Percentiles rank a stretch among this genome's conserved stretches.
phyloP scores from a whole-genome alignment of 2,797 vertebrate genomes.

The Acridotheres tristis region DNA sequence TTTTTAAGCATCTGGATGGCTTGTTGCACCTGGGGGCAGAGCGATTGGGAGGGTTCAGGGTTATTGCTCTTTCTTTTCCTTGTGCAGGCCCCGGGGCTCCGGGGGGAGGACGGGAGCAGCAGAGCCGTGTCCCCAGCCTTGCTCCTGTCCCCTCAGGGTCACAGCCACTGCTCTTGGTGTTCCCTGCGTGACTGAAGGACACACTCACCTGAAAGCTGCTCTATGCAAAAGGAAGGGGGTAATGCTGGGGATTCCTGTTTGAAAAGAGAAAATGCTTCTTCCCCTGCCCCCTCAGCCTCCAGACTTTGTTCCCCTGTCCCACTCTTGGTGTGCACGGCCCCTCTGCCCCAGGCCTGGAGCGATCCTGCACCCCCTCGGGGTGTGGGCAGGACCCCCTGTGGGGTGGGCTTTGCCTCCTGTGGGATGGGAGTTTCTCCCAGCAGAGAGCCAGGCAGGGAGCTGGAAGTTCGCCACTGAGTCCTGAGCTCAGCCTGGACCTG shows the following conservation, averaged over 20 bases:
- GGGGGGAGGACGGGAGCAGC: not conserved
- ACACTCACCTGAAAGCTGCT: not conserved
- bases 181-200: conserved; percentile 7
- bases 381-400: not conserved
- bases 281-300: not conserved
- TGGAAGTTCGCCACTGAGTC: not conserved
- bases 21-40: conserved; percentile 9
- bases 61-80: not conserved
- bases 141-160: not conserved
- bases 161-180: not conserved
- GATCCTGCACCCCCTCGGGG: not conserved
- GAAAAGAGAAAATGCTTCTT: conserved; percentile 39
- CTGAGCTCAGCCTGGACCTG: not conserved
- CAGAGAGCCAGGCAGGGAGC: not conserved
- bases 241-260: not conserved
- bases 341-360: not conserved
- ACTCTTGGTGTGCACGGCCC: not conserved
- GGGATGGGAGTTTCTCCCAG: not conserved
- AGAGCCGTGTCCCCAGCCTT: not conserved
- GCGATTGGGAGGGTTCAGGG: not conserved
- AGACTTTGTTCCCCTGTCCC: not conserved
- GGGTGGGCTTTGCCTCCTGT: not conserved
- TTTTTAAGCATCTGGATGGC: conserved; percentile 36
- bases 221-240: conserved; percentile 51
- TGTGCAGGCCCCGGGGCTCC: not conserved